Conservation (phyloP, 2,888 invertebrate species). For the Maniola hyperantus region DNA sequence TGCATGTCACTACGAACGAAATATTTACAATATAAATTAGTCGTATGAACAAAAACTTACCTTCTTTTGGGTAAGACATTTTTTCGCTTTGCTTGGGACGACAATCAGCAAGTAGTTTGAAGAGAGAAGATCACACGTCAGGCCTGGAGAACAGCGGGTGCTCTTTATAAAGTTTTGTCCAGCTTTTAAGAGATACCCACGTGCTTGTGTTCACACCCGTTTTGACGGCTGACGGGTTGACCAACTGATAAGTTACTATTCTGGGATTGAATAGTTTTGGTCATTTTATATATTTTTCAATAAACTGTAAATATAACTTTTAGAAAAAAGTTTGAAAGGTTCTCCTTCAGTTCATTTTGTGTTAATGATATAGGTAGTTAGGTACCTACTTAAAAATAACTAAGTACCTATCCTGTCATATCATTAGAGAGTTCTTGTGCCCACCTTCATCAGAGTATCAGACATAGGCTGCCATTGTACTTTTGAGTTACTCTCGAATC, state of each 20-base stretch:
- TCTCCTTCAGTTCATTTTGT: too few species aligned
- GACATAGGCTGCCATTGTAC: too few species aligned
- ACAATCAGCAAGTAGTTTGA: slow-evolving; percentile 45
- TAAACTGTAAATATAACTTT: too few species aligned
- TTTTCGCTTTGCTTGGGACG: slow-evolving; percentile 43
- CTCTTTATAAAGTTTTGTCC: slow-evolving; percentile 73
- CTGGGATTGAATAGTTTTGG: slow-evolving; percentile 48
- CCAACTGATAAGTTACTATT: slow-evolving; percentile 56
- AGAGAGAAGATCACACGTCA: slow-evolving; percentile 58
- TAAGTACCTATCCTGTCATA: too few species aligned
- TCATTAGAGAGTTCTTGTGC: too few species aligned
- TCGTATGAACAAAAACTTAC: slow-evolving; percentile 53
- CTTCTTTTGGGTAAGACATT: slow-evolving; percentile 75
- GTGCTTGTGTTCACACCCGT: slow-evolving; percentile 59
- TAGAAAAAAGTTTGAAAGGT: too few species aligned
- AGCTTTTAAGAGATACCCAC: slow-evolving; percentile 60
- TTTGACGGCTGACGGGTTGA: slow-evolving; percentile 49
- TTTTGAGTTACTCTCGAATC: too few species aligned
- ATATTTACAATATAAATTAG: slow-evolving; percentile 37
- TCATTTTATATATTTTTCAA: slow-evolving; percentile 36
- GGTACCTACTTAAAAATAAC: too few species aligned
- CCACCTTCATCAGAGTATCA: too few species aligned
- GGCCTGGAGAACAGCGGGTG: slow-evolving; percentile 52
- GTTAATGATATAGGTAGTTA: too few species aligned
- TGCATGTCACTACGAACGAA: neutral